phyloP scores from a whole-genome alignment of 2,113 vertebrate genomes.

The Cavia porcellus region DNA sequence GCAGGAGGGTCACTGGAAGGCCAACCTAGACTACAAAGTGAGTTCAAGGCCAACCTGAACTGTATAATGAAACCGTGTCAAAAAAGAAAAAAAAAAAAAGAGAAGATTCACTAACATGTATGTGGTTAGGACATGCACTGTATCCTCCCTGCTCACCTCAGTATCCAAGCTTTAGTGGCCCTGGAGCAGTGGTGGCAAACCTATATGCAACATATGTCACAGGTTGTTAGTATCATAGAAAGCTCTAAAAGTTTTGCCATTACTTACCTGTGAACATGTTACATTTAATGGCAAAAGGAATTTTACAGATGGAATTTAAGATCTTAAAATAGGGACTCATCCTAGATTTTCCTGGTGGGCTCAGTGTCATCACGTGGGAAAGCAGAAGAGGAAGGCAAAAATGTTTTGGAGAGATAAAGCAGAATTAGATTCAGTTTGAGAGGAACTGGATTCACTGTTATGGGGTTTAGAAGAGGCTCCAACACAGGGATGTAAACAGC shows the following conservation, averaged over 20 bases:
- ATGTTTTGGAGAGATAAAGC: background rate
- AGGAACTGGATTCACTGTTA: background rate
- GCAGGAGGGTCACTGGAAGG: no score
- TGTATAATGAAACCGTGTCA: no score
- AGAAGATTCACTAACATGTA: slow-evolving; percentile 33
- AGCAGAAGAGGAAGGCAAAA: background rate
- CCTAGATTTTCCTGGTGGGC: background rate
- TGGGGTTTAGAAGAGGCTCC: background rate
- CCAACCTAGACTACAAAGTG: no score
- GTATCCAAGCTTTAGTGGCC: background rate
- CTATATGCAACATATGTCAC: background rate
- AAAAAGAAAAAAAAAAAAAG: no score
- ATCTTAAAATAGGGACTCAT: background rate
- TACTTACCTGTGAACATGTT: background rate
- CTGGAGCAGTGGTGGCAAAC: background rate
- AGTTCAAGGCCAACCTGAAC: no score
- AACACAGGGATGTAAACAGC: slow-evolving; percentile 4
- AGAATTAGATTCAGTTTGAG: slow-evolving; percentile 16
- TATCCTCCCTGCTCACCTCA: background rate
- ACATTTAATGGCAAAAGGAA: slow-evolving; percentile 18
- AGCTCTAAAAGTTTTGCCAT: background rate
- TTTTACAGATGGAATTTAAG: slow-evolving; percentile 31
- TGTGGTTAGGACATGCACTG: background rate
- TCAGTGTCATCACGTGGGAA: background rate
- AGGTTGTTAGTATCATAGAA: background rate